These are phyloP conservation scores for Orgyia antiqua DNA, from an alignment of 2,888 invertebrate genomes.

Conservation along the genomic window DNA sequence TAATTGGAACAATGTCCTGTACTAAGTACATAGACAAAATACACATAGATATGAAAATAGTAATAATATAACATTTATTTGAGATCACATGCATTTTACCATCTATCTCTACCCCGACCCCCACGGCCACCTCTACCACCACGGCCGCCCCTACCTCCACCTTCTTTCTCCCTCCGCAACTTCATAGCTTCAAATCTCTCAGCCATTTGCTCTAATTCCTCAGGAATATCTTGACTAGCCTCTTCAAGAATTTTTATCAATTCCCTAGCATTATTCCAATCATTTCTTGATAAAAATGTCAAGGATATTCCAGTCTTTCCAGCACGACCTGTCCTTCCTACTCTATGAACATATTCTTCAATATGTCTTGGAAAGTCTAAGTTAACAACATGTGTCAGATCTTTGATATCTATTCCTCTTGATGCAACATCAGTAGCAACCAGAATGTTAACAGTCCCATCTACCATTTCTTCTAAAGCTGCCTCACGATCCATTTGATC, in stretches of 20 bases:
- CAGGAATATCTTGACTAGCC: constrained; percentile 90
- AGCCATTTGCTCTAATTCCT: constrained; percentile 86
- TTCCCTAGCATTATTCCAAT: constrained; percentile 90
- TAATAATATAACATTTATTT: constrained; percentile 4
- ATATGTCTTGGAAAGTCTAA: constrained; percentile 96
- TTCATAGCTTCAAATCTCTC: constrained; percentile 84
- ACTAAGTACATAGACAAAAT: constrained; percentile 20
- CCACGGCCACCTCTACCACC: constrained; percentile 42
- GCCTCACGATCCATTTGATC: constrained; percentile 88
- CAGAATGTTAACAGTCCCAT: constrained; percentile 87
- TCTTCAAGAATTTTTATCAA: constrained; percentile 92
- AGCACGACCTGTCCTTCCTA: constrained; percentile 97
- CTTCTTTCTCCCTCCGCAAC: constrained; percentile 77
- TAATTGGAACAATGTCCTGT: constrained; percentile 17
- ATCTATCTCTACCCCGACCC: constrained; percentile 42
- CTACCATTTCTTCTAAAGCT: constrained; percentile 90
- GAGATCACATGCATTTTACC: constrained; percentile 24
- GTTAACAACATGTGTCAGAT: constrained; percentile 93
- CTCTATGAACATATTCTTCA: constrained; percentile 97
- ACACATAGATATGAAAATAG: constrained; percentile 9
- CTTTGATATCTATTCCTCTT: constrained; percentile 94
- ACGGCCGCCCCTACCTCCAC: constrained; percentile 55
- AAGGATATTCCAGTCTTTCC: constrained; percentile 90
- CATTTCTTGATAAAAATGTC: constrained; percentile 86
- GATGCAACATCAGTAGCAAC: constrained; percentile 98